A percentile compares a stretch with the other conserved stretches of the same genome.
Evolutionary conservation across 2,888 invertebrate genomes (phyloP).

Genomic region (Zygothrica quintamaculata): DNA sequence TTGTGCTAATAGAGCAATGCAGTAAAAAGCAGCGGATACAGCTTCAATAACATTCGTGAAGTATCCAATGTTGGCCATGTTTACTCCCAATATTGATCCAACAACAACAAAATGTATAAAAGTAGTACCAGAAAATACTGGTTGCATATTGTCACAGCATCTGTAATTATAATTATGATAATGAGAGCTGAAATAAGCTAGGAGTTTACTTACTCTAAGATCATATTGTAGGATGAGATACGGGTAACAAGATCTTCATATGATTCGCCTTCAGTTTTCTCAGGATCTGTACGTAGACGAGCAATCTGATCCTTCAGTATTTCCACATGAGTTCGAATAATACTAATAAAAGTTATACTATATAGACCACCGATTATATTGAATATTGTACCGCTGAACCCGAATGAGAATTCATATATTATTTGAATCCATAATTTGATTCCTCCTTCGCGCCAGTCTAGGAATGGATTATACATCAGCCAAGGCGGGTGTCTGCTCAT

Average conservation of each 20-base stretch:
- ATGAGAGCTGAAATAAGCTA: too few relatives aligned
- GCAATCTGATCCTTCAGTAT: conserved; percentile 40
- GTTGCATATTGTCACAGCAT: conserved; percentile 39
- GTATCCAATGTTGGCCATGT: neutral
- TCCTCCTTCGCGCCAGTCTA: conserved; percentile 48
- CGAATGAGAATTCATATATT: conserved; percentile 35
- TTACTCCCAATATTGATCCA: neutral
- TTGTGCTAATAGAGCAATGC: neutral
- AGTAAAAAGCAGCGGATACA: neutral
- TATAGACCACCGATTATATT: conserved; percentile 42
- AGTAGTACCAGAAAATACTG: conserved; percentile 41
- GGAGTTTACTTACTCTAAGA: conserved; percentile 2
- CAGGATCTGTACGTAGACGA: conserved; percentile 30
- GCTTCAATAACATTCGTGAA: neutral
- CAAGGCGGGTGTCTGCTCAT: conserved; percentile 47
- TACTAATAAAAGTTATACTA: conserved; percentile 35
- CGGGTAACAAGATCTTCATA: conserved; percentile 43
- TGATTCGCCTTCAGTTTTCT: conserved; percentile 21
- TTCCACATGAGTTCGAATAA: conserved; percentile 41
- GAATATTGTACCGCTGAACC: conserved; percentile 28
- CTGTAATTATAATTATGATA: too few relatives aligned
- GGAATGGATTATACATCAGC: conserved; percentile 53
- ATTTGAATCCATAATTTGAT: conserved; percentile 36
- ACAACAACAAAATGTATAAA: conserved; percentile 12
- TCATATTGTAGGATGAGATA: conserved; percentile 1